These are phyloP conservation scores for Misgurnus anguillicaudatus DNA, from an alignment of 2,113 vertebrate species.

Conservation along the genomic window DNA sequence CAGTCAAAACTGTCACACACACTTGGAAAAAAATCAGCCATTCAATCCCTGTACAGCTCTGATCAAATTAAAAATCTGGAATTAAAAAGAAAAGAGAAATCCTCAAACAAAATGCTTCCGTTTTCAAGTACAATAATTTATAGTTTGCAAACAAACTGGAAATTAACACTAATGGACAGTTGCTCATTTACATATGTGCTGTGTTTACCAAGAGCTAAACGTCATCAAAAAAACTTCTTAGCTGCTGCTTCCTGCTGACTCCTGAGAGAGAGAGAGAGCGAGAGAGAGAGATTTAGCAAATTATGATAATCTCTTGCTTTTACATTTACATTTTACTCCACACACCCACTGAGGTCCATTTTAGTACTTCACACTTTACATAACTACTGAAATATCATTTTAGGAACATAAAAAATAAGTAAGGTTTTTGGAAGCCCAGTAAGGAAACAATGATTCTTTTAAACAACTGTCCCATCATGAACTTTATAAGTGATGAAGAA, in stretches of 20 bases:
- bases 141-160: constrained; percentile 58
- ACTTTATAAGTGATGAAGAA: background rate
- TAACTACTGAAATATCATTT: background rate
- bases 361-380: background rate
- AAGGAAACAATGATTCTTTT: too few relatives aligned
- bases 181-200: constrained; percentile 72
- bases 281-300: background rate
- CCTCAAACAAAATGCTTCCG: constrained; percentile 55
- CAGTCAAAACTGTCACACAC: constrained; percentile 43
- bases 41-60: constrained; percentile 58
- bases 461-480: background rate
- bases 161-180: constrained; percentile 68
- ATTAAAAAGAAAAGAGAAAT: constrained; percentile 63
- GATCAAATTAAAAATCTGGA: constrained; percentile 70
- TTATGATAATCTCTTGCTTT: too few relatives aligned
- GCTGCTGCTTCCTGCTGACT: constrained; percentile 98
- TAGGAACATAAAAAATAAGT: too few relatives aligned
- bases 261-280: constrained; percentile 64
- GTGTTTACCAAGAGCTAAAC: constrained; percentile 46
- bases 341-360: background rate
- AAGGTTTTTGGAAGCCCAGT: too few relatives aligned
- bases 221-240: constrained; percentile 98
- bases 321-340: background rate
- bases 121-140: constrained; percentile 77
- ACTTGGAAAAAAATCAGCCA: constrained; percentile 54